These are phyloP conservation scores for Pseudochromis fuscus DNA, from an alignment of 2,797 vertebrate genomes.

Conservation along the genomic window DNA sequence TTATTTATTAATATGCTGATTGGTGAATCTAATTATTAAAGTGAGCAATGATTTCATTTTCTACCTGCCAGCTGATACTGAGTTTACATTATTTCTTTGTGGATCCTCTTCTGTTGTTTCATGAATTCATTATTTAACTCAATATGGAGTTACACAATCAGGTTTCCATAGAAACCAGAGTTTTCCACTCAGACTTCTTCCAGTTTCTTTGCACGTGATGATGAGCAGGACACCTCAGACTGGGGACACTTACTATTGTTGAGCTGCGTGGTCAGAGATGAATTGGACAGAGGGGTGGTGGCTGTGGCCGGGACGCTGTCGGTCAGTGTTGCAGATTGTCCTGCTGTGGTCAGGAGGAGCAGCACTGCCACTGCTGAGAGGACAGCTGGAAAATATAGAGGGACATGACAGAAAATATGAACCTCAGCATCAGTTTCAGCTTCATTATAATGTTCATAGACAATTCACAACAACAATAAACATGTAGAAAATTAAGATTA, in stretches of 20 bases:
- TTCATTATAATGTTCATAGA: too few relatives aligned
- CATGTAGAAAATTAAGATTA: too few relatives aligned
- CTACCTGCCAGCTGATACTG: too few relatives aligned
- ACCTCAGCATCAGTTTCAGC: too few relatives aligned
- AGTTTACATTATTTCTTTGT: too few relatives aligned
- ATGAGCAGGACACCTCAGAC: background rate
- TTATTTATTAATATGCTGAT: too few relatives aligned
- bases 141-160: too few relatives aligned
- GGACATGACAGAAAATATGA: background rate
- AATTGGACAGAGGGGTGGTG: background rate
- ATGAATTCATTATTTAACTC: too few relatives aligned
- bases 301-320: constrained; percentile 30
- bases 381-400: constrained; percentile 41
- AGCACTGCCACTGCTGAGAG: constrained; percentile 23
- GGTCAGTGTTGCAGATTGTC: constrained; percentile 21
- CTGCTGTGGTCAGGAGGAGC: constrained; percentile 54
- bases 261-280: constrained; percentile 8
- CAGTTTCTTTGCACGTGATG: background rate
- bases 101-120: too few relatives aligned
- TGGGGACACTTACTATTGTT: constrained; percentile 56
- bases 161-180: background rate
- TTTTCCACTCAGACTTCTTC: background rate
- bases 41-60: too few relatives aligned
- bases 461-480: too few relatives aligned
- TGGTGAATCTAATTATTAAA: background rate